Conservation (phyloP, 2,113 vertebrate genomes). For the Baryphthengus martii region DNA sequence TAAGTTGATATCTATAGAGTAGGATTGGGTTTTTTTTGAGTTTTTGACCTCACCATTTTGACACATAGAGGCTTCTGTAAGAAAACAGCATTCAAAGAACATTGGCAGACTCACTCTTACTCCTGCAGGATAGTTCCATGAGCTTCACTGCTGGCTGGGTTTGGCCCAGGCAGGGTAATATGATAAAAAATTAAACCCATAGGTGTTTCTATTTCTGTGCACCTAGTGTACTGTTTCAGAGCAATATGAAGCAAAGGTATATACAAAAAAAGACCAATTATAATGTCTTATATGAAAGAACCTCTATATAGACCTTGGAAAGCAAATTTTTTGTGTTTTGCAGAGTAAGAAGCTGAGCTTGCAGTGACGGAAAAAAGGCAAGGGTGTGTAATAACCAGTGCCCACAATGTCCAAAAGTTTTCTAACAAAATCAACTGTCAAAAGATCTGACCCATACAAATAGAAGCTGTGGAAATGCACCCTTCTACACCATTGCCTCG, state of each 20-base stretch:
- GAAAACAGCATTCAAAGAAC: background rate
- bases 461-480: slow-evolving; percentile 38
- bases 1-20: background rate
- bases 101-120: background rate
- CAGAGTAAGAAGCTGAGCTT: slow-evolving; percentile 25
- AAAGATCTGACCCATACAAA: slow-evolving; percentile 44
- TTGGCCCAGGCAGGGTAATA: background rate
- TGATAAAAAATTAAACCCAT: background rate
- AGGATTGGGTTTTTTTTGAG: background rate
- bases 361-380: slow-evolving; percentile 20
- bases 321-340: background rate
- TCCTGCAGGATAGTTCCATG: background rate
- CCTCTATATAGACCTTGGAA: background rate
- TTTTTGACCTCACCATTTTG: background rate
- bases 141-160: background rate
- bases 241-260: background rate
- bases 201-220: background rate
- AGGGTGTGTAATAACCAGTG: slow-evolving; percentile 39
- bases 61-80: background rate
- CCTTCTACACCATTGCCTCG: slow-evolving; percentile 39
- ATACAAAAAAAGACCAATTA: background rate
- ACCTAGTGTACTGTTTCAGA: background rate
- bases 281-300: background rate
- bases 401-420: background rate
- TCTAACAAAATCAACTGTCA: slow-evolving; percentile 58